Percentiles rank a stretch among this genome's conserved stretches.
phyloP scores from a whole-genome alignment of 2,888 invertebrate species.

The Zhuqinia jingwanae region DNA sequence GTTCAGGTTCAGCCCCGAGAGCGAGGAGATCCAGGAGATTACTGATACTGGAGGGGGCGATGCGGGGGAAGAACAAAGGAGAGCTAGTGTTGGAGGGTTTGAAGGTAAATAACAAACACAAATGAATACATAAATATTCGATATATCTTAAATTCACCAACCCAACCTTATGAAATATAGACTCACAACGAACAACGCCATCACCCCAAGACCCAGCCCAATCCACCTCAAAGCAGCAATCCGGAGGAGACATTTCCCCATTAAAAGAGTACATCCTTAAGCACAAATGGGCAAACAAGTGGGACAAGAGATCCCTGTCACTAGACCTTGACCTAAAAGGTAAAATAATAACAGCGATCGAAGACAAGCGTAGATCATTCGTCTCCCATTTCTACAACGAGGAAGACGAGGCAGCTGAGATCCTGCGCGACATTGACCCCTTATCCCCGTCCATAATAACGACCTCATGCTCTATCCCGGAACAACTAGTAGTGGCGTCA shows the following conservation, averaged over 20 bases:
- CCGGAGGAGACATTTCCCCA: conserved; percentile 79
- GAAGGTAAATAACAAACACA: not conserved
- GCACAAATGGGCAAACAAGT: conserved; percentile 77
- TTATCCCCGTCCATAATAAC: conserved; percentile 10
- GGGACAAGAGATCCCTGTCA: conserved; percentile 77
- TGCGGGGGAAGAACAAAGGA: not conserved
- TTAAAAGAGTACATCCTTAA: conserved; percentile 79
- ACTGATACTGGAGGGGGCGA: not conserved
- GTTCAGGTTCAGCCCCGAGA: conserved; percentile 77
- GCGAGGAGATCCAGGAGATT: conserved; percentile 75
- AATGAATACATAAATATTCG: not conserved
- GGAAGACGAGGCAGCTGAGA: conserved; percentile 60
- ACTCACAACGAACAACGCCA: conserved; percentile 6
- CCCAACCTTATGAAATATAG: no score
- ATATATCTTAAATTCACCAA: no score
- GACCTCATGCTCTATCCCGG: conserved; percentile 68
- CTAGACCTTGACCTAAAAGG: conserved; percentile 78
- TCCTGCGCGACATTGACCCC: conserved; percentile 3
- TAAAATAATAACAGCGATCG: conserved; percentile 77
- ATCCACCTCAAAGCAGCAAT: conserved; percentile 66
- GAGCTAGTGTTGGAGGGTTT: not conserved
- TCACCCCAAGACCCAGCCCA: conserved; percentile 25
- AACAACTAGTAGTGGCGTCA: conserved; percentile 62
- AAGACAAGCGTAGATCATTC: conserved; percentile 77
- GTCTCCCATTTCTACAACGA: conserved; percentile 77